These are phyloP conservation scores for Amphilophus citrinellus DNA, from an alignment of 2,113 vertebrate genomes.

Conservation along the genomic window DNA sequence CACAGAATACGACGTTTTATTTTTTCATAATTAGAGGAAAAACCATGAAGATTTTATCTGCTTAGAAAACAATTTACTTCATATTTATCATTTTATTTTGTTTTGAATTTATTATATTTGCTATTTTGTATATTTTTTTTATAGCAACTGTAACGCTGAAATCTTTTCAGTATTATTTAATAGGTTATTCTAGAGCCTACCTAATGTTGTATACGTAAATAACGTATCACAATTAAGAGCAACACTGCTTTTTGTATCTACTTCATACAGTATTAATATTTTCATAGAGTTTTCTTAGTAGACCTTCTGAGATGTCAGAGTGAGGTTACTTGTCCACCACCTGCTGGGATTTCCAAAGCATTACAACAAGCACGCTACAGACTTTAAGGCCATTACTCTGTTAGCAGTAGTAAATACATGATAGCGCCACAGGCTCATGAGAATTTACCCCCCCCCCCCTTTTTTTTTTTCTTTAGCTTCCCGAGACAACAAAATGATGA, in stretches of 20 bases:
- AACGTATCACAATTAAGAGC: background rate
- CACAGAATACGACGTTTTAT: background rate
- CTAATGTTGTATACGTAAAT: background rate
- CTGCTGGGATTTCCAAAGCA: slow-evolving; percentile 15
- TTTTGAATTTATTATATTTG: background rate
- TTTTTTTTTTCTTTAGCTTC: no score
- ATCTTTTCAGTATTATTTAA: background rate
- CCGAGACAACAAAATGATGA: no score
- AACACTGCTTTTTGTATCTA: background rate
- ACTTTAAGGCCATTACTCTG: background rate
- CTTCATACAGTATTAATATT: background rate
- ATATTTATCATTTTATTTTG: background rate
- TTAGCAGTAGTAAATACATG: no score
- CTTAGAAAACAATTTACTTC: background rate
- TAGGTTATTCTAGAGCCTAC: background rate
- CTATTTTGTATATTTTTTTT: background rate
- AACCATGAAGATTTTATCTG: background rate
- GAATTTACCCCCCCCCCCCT: no score
- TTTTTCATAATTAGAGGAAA: background rate
- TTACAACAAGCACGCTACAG: background rate
- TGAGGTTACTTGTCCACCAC: slow-evolving; percentile 13
- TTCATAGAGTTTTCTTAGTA: background rate
- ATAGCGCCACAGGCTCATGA: no score
- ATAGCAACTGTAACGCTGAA: background rate
- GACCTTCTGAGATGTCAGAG: background rate